Percentiles rank a stretch among this genome's conserved stretches.
Conservation (phyloP, 53 echinoderm and acorn worm genomes). For the Henricia sp. region DNA sequence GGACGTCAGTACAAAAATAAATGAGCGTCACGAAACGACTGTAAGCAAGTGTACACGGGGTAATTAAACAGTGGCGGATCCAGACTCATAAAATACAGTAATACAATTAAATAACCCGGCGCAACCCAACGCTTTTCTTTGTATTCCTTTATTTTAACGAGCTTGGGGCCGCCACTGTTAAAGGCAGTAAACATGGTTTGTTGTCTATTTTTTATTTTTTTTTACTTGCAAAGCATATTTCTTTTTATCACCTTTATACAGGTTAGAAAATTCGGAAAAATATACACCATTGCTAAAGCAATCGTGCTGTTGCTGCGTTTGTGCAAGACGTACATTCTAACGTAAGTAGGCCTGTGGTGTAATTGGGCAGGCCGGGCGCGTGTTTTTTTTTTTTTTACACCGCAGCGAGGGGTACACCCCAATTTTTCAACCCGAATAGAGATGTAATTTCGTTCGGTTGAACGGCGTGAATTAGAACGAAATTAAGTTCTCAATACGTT, state of each 20-base stretch:
- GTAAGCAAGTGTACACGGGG: neutral
- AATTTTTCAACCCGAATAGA: neutral
- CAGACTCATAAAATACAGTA: neutral
- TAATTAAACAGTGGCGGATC: neutral
- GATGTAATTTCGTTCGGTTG: no score
- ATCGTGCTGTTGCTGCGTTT: slow-evolving; percentile 80
- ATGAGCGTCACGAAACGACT: neutral
- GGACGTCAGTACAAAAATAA: neutral
- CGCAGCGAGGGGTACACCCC: neutral
- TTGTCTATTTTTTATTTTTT: no score
- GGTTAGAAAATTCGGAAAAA: slow-evolving; percentile 75
- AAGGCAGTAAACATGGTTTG: no score
- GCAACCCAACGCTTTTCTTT: no score
- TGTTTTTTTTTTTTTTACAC: neutral
- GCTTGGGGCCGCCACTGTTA: no score
- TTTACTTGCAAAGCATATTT: neutral
- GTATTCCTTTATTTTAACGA: no score
- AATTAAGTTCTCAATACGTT: neutral
- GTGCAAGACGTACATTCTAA: slow-evolving; percentile 84
- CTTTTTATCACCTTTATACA: slow-evolving; percentile 9
- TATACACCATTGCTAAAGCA: slow-evolving; percentile 75
- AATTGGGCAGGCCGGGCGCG: no score
- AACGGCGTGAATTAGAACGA: neutral
- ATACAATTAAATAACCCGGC: neutral
- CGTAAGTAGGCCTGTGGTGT: slow-evolving; percentile 81